phyloP scores from a whole-genome alignment of 2,888 invertebrate species.

The Pseudanteris insignis region DNA sequence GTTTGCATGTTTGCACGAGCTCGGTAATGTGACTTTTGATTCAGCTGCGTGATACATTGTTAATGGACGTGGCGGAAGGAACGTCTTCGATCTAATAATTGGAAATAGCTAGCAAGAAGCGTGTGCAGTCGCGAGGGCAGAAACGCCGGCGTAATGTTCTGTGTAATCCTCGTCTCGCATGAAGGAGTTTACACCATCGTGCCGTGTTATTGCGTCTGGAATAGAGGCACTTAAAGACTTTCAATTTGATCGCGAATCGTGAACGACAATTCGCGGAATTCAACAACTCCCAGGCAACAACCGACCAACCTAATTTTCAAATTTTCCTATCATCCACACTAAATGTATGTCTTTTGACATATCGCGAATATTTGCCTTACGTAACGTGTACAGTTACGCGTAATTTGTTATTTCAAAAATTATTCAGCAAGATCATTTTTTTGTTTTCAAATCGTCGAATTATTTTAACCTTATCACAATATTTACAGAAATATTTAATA shows the following conservation, averaged over 20 bases:
- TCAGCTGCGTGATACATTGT: slow-evolving; percentile 34
- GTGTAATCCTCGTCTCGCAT: slow-evolving; percentile 45
- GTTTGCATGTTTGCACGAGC: slow-evolving; percentile 14
- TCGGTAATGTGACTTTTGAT: slow-evolving; percentile 26
- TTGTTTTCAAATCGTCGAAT: too few species aligned
- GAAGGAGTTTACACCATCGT: slow-evolving; percentile 43
- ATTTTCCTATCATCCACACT: too few species aligned
- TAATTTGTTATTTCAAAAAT: too few species aligned
- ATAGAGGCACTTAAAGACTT: slow-evolving; percentile 44
- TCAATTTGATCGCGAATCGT: slow-evolving; percentile 46
- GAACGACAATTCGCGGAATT: slow-evolving; percentile 41
- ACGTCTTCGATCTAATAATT: slow-evolving; percentile 43
- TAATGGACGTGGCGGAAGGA: slow-evolving; percentile 37
- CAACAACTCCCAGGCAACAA: slow-evolving; percentile 17
- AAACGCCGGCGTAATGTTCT: slow-evolving; percentile 39
- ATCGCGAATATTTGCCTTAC: too few species aligned
- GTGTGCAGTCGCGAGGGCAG: slow-evolving; percentile 31
- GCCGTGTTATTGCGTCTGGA: slow-evolving; percentile 40
- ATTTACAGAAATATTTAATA: too few species aligned
- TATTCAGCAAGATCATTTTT: too few species aligned
- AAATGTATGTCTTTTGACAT: too few species aligned
- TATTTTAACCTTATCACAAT: too few species aligned
- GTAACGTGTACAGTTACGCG: too few species aligned
- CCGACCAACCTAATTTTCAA: too few species aligned
- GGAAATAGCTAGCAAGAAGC: slow-evolving; percentile 32